Percentiles rank a stretch among this genome's conserved stretches.
phyloP scores from a whole-genome alignment of 2,797 vertebrate genomes.

The Melanitta fusca region DNA sequence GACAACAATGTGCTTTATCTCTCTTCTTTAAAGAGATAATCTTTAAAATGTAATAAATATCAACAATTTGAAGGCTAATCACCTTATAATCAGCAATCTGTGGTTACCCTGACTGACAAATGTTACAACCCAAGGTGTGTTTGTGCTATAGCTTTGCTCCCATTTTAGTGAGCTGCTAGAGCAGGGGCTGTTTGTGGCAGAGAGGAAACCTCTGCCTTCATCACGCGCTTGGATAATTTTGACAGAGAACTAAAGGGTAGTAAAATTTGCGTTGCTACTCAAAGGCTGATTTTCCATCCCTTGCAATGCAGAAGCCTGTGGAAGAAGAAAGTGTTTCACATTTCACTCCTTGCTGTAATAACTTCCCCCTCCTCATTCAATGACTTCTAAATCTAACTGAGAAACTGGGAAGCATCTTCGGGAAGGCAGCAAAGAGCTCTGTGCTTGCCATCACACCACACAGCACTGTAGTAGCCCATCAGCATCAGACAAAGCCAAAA shows the following conservation, averaged over 20 bases:
- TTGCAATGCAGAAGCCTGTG: not conserved
- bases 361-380: not conserved
- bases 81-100: rapidly evolving
- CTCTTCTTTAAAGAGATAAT: not conserved
- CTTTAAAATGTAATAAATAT: not conserved
- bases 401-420: not conserved
- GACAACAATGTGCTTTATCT: not conserved
- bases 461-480: not conserved
- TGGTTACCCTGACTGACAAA: not conserved
- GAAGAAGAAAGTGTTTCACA: not conserved
- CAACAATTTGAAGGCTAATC: not conserved
- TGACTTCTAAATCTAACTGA: not conserved
- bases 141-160: not conserved
- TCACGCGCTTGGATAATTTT: not conserved
- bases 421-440: not conserved
- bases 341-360: not conserved
- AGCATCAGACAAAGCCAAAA: not conserved
- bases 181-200: not conserved
- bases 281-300: slow-evolving; percentile 3
- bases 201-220: not conserved
- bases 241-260: not conserved
- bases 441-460: not conserved
- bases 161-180: not conserved
- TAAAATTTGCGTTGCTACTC: not conserved
- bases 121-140: not conserved